These are phyloP conservation scores for Gobio gobio DNA, from an alignment of 2,113 vertebrate species.

Conservation along the genomic window DNA sequence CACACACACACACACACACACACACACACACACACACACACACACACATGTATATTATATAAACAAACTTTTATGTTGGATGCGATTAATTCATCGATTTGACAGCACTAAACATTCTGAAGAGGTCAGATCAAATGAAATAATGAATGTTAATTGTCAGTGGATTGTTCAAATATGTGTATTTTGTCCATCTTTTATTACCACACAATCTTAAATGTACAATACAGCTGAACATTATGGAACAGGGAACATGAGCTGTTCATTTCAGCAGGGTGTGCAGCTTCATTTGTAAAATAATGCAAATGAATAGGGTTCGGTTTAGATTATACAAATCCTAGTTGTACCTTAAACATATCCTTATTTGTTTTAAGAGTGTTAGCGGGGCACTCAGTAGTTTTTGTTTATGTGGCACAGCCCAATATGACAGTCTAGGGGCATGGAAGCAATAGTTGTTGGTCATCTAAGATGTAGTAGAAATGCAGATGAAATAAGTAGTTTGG, in stretches of 20 bases:
- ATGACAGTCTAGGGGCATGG: not conserved
- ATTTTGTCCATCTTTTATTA: not conserved
- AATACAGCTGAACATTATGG: not conserved
- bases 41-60: no score
- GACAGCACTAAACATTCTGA: no score
- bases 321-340: not conserved
- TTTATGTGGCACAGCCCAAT: not conserved
- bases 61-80: no score
- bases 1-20: no score
- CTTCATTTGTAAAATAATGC: slow-evolving; percentile 28
- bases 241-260: slow-evolving; percentile 28
- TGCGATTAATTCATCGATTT: no score
- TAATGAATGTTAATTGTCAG: not conserved
- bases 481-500: not conserved
- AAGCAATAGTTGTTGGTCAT: not conserved
- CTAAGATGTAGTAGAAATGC: not conserved
- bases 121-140: not conserved
- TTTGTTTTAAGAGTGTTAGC: not conserved
- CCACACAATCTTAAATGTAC: not conserved
- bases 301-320: slow-evolving; percentile 7
- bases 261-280: not conserved
- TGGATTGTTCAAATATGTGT: not conserved
- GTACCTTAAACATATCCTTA: not conserved
- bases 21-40: no score
- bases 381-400: not conserved